phyloP scores from a whole-genome alignment of 2,797 vertebrate genomes.

The Loriculus beryllinus region DNA sequence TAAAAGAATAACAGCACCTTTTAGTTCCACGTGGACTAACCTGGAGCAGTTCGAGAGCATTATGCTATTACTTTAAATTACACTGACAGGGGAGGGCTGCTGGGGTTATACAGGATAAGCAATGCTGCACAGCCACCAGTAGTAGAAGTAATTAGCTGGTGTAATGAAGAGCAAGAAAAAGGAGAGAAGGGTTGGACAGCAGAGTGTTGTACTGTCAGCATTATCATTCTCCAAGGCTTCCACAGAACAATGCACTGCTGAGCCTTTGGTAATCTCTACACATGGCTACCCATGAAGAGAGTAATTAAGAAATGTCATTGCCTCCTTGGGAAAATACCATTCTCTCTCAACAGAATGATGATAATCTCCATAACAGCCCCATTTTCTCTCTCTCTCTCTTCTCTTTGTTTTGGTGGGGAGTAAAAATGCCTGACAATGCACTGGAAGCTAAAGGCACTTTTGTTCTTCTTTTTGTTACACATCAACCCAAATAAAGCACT shows the following conservation, averaged over 20 bases:
- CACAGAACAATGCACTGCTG: conserved; percentile 49
- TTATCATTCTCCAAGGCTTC: conserved; percentile 63
- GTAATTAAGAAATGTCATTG: conserved; percentile 77
- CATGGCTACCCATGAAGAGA: conserved; percentile 71
- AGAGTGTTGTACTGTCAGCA: conserved; percentile 58
- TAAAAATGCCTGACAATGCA: not conserved
- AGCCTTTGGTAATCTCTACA: conserved; percentile 66
- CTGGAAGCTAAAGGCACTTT: not conserved
- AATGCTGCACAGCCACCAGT: conserved; percentile 13
- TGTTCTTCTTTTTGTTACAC: conserved; percentile 12
- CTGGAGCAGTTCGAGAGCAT: not conserved
- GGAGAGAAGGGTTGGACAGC: not conserved
- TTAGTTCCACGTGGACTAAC: not conserved
- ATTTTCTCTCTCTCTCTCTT: not conserved
- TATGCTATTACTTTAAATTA: conserved; percentile 43
- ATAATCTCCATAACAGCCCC: conserved; percentile 17
- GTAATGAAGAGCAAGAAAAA: conserved; percentile 70
- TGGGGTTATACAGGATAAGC: conserved; percentile 17
- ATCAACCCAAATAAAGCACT: not conserved
- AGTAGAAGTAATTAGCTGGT: conserved; percentile 70
- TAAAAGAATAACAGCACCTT: not conserved
- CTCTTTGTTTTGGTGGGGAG: conserved; percentile 13
- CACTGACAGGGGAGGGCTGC: conserved; percentile 30
- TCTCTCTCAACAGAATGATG: conserved; percentile 34
- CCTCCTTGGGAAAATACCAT: conserved; percentile 65